Base-by-base conservation (phyloP, 2,888 invertebrate species). In the Polyommatus iphigenia region DNA sequence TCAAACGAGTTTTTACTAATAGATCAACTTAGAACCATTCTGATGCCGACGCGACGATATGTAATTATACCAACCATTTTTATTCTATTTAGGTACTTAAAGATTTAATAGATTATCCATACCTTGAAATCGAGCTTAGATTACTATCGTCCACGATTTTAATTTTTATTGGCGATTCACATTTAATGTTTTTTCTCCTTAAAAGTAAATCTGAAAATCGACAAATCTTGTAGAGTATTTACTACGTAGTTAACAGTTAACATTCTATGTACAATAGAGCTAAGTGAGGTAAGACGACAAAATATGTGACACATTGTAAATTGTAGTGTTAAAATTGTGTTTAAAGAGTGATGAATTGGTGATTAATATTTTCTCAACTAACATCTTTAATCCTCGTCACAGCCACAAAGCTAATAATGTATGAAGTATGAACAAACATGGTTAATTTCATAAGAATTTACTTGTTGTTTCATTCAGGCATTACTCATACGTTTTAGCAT, bases 331-430 rank as follows among this genome's bases (percentile, higher is more conserved):
- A 32, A 67, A 67, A 62, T 24, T 10, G 29, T 67, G 29, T 67
- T 29, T 67, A 32, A 32, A 32, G 67, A 67, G 67, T 67, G 67
- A 67, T 32, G 67, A 67, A 67, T 67, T 67, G 67, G 67, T 67
- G 67, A 67, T 67, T 72, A 72, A 10, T 72, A 41, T 41, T 72
- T 41, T 20, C 20, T 20, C 72, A 41, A 10, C 20, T 72, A 20
- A 41, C 41, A 20, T 72, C n/a, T 72, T 41, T 41, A 72, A 72
- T 72, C 72, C 10, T 20, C n/a, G 72, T 72, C 72, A n/a, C 4
- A 72, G 41, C n/a, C 72, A 20, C 72, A 72, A 72, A 72, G 41
- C 36, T 20, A 20, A 41, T 72, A 72, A 41, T 24, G 24, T 18
- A 67, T 67, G 29, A 72, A 41, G 8, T 41, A 72, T 72, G 72